Conservation (phyloP, 2,797 vertebrate genomes). For the Etheostoma nigrum region DNA sequence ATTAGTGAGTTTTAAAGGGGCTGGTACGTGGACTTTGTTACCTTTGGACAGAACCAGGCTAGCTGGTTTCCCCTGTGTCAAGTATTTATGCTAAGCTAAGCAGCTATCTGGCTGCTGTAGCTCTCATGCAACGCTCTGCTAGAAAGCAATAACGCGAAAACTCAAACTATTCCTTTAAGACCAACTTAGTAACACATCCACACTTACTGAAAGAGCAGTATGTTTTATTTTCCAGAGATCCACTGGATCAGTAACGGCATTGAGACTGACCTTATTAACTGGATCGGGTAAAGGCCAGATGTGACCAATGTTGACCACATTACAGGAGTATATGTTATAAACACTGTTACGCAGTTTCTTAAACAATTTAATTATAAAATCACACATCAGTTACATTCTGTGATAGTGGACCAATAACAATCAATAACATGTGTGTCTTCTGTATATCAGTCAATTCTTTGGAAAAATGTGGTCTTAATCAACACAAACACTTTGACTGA, state of each 20-base stretch:
- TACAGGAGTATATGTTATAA: not conserved
- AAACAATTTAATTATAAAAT: not conserved
- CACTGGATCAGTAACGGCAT: no score
- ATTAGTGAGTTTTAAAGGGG: no score
- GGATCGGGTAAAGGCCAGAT: not conserved
- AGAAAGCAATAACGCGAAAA: not conserved
- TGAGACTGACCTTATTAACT: not conserved
- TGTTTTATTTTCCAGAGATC: no score
- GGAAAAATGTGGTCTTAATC: not conserved
- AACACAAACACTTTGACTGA: not conserved
- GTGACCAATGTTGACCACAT: not conserved
- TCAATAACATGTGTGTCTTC: no score
- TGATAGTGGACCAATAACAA: not conserved
- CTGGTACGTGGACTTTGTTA: no score
- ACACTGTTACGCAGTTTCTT: not conserved
- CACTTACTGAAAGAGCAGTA: not conserved
- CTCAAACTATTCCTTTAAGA: not conserved
- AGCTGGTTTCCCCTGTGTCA: no score
- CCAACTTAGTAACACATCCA: not conserved
- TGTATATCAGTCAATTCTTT: not conserved
- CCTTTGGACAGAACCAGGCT: no score
- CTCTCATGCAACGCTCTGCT: no score
- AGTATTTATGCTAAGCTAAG: not conserved
- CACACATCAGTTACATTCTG: not conserved
- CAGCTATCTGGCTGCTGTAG: no score